Conservation (phyloP, 2,113 vertebrate species). For the Blennius ocellaris region DNA sequence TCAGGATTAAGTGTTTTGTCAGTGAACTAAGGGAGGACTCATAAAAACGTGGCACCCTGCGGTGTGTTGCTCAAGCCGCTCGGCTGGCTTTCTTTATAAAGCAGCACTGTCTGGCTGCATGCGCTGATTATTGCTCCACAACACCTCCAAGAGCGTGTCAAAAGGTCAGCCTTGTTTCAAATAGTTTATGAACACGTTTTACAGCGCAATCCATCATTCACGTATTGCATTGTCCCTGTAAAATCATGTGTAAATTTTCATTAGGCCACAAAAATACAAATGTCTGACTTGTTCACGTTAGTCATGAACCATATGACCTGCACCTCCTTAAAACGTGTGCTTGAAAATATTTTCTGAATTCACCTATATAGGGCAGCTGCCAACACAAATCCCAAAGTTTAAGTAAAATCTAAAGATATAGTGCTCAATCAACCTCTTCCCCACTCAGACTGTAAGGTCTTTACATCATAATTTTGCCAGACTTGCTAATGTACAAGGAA, state of each 20-base stretch:
- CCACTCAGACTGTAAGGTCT: too few relatives aligned
- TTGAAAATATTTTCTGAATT: conserved; percentile 23
- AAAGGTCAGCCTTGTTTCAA: conserved; percentile 25
- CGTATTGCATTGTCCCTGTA: neutral
- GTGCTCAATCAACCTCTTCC: too few relatives aligned
- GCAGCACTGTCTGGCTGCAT: conserved; percentile 27
- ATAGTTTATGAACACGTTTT: conserved; percentile 12
- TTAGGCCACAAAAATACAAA: conserved; percentile 49
- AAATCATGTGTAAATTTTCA: conserved; percentile 22
- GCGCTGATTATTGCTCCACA: conserved; percentile 22
- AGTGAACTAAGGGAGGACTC: conserved; percentile 29
- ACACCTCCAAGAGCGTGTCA: conserved; percentile 23
- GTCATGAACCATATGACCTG: conserved; percentile 2
- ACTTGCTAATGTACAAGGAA: neutral
- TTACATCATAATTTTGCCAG: conserved; percentile 4
- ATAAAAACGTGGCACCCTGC: conserved; percentile 54
- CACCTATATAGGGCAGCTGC: too few relatives aligned
- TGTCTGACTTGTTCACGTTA: neutral
- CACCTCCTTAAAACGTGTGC: neutral
- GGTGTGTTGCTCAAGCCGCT: conserved; percentile 34
- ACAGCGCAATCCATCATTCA: conserved; percentile 19
- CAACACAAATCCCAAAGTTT: too few relatives aligned
- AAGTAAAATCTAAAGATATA: too few relatives aligned
- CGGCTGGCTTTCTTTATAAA: conserved; percentile 42
- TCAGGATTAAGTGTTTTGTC: conserved; percentile 53